Evolutionary conservation across 2,888 invertebrate species (phyloP).

Genomic region (Pecten maximus): DNA sequence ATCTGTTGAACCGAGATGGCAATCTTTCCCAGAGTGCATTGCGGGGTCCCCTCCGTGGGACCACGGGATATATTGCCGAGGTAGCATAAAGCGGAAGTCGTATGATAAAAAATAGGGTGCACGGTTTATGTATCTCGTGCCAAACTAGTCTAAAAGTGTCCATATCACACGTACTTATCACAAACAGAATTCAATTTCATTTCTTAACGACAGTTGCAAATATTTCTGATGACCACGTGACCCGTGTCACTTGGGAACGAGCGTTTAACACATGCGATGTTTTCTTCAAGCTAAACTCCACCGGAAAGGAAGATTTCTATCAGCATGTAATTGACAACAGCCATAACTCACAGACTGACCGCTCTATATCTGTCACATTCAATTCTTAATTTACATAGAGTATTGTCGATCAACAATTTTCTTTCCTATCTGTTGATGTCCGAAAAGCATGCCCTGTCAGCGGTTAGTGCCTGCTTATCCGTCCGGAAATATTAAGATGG

Average conservation of each 20-base stretch:
- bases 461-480: neutral
- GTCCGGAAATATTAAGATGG: conserved; percentile 33
- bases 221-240: neutral
- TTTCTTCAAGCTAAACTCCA: neutral
- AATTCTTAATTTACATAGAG: neutral
- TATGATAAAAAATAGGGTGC: neutral
- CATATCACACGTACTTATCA: neutral
- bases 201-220: neutral
- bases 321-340: neutral
- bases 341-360: conserved; percentile 13
- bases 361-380: neutral
- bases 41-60: neutral
- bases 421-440: neutral
- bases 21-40: too few species aligned
- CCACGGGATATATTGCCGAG: too few species aligned
- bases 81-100: neutral
- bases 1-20: too few species aligned
- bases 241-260: neutral
- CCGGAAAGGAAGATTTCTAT: neutral
- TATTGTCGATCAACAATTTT: neutral
- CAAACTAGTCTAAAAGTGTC: neutral
- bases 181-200: neutral
- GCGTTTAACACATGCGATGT: neutral
- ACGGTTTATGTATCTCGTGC: neutral
- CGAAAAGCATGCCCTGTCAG: conserved; percentile 33